A percentile compares a stretch with the other conserved stretches of the same genome.
Evolutionary conservation across 2,113 vertebrate genomes (phyloP).

Genomic region (Tragulus kanchil): DNA sequence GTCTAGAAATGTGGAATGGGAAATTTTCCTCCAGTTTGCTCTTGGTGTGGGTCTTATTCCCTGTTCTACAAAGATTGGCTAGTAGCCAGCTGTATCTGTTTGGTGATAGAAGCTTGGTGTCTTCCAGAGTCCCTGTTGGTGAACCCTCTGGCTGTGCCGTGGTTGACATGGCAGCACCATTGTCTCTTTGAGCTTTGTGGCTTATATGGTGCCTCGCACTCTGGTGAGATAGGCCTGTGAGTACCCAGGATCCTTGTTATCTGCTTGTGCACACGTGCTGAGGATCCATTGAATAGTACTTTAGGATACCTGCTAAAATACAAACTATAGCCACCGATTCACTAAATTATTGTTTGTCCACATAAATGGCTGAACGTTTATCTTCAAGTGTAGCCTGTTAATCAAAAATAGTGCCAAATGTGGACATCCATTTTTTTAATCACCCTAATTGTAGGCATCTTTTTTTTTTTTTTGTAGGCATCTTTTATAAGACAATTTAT

Average conservation of each 20-base stretch:
- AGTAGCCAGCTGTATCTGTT: not conserved
- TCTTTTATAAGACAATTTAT: not conserved
- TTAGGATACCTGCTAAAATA: not conserved
- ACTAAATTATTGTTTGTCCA: not conserved
- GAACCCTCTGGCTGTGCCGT: not conserved
- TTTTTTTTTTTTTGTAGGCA: not conserved
- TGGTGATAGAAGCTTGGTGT: not conserved
- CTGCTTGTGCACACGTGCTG: not conserved
- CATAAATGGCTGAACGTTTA: slow-evolving; percentile 9
- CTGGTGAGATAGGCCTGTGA: not conserved
- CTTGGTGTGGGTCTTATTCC: no score
- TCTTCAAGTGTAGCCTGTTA: not conserved
- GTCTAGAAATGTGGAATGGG: no score
- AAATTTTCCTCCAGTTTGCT: no score
- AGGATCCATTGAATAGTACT: not conserved
- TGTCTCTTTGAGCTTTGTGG: not conserved
- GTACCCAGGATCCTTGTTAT: not conserved
- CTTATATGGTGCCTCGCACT: not conserved
- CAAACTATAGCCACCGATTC: not conserved
- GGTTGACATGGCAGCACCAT: not conserved
- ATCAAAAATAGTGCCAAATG: slow-evolving; percentile 47
- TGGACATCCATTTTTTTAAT: not conserved
- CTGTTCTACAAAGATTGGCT: no score
- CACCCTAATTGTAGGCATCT: slow-evolving; percentile 24
- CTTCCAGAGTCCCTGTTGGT: not conserved